A percentile compares a stretch with the other conserved stretches of the same genome.
These are phyloP conservation scores for Coregonus suidteri DNA, from an alignment of 2,797 vertebrate species.

Conservation along the genomic window DNA sequence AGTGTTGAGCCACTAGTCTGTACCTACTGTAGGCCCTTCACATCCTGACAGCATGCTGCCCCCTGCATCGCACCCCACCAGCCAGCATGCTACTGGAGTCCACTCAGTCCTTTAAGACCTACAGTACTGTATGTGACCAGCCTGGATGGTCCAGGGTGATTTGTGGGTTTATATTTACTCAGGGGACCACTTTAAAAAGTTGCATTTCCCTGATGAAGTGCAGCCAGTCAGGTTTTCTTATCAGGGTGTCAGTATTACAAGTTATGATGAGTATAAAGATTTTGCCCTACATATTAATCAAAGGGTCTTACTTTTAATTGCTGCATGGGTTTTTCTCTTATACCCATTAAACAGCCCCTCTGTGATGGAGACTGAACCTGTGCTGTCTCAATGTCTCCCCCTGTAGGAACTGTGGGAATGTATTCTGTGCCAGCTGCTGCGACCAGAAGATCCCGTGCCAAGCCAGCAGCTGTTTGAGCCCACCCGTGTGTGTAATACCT, in stretches of 20 bases:
- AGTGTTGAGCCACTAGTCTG: neutral
- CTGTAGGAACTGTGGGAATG: conserved; percentile 95
- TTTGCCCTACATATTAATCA: neutral
- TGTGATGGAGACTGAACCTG: neutral
- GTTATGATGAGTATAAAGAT: neutral
- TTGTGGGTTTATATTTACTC: conserved; percentile 15
- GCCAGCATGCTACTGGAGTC: conserved; percentile 50
- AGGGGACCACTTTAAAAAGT: conserved; percentile 6
- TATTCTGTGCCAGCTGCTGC: conserved; percentile 97
- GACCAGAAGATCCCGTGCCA: conserved; percentile 98
- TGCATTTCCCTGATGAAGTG: conserved; percentile 8
- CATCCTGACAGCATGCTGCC: conserved; percentile 59
- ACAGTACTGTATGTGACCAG: conserved; percentile 11
- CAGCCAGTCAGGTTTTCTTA: conserved; percentile 32
- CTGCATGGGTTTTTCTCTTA: neutral
- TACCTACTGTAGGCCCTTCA: conserved; percentile 5
- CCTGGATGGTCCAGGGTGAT: neutral
- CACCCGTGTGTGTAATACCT: conserved; percentile 91
- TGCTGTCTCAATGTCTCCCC: conserved; percentile 23
- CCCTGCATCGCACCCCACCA: conserved; percentile 31
- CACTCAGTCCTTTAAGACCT: conserved; percentile 1
- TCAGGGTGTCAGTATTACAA: neutral
- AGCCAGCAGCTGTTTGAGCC: conserved; percentile 98
- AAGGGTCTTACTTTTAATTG: neutral
- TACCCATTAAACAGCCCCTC: conserved; percentile 5